Conservation (phyloP, 2,888 invertebrate genomes). For the Electrophaes corylata region DNA sequence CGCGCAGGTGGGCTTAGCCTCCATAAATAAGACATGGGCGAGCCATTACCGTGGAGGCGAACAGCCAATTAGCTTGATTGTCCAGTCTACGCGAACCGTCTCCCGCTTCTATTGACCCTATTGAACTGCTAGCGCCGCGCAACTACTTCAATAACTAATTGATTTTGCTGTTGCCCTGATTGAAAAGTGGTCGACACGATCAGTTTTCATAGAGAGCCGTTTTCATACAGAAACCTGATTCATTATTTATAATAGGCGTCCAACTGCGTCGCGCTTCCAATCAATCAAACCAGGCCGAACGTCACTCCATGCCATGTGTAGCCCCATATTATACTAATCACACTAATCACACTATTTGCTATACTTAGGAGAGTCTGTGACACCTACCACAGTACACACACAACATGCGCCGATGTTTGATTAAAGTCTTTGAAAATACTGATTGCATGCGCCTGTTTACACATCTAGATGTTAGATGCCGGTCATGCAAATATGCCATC, state of each 20-base stretch:
- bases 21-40: constrained; percentile 39
- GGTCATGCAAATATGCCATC: constrained; percentile 66
- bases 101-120: constrained; percentile 59
- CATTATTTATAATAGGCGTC: constrained; percentile 43
- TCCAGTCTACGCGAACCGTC: constrained; percentile 48
- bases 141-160: constrained; percentile 44
- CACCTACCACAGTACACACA: constrained; percentile 4
- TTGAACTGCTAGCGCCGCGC: constrained; percentile 47
- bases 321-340: constrained; percentile 25
- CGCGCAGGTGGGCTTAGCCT: constrained; percentile 44
- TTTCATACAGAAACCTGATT: constrained; percentile 36
- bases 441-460: constrained; percentile 57
- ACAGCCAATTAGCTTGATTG: constrained; percentile 60
- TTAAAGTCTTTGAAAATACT: constrained; percentile 46
- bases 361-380: constrained; percentile 21
- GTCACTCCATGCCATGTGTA: constrained; percentile 27
- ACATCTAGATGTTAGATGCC: constrained; percentile 55
- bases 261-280: constrained; percentile 40
- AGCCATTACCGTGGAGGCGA: constrained; percentile 47
- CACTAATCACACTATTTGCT: constrained; percentile 25
- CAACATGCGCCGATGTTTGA: constrained; percentile 39
- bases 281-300: constrained; percentile 43
- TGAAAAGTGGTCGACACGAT: constrained; percentile 35
- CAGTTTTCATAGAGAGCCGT: constrained; percentile 33
- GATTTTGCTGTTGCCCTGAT: constrained; percentile 44